Percentiles rank a stretch among this genome's conserved stretches.
Conservation (phyloP, 2,113 vertebrate genomes). For the Mirza zaza region DNA sequence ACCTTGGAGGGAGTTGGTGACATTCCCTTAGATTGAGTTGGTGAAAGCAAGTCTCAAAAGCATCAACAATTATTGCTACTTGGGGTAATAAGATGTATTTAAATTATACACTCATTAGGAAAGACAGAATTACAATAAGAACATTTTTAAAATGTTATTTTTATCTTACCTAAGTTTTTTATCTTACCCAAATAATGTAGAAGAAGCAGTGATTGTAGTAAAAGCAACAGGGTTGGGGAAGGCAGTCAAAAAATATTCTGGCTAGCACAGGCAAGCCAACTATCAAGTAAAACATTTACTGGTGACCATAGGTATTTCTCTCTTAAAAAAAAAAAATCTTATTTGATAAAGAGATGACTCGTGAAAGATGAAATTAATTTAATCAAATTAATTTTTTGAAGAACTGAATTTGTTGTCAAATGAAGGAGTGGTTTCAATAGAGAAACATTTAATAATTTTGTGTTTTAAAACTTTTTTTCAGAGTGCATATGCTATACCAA, state of each 20-base stretch:
- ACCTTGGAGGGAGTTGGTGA: neutral
- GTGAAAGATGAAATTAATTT: conserved; percentile 37
- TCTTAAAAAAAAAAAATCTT: neutral
- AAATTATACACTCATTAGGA: conserved; percentile 11
- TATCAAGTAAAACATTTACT: neutral
- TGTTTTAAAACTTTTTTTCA: conserved; percentile 81
- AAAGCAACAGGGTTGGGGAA: neutral
- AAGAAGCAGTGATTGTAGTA: neutral
- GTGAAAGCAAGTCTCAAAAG: conserved; percentile 35
- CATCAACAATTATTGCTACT: neutral
- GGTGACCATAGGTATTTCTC: neutral
- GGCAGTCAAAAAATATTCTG: conserved; percentile 9
- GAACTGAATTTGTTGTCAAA: conserved; percentile 9
- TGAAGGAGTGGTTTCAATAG: conserved; percentile 38
- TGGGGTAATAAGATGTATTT: conserved; percentile 18
- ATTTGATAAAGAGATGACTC: conserved; percentile 11
- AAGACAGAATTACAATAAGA: conserved; percentile 19
- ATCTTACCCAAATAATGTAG: conserved; percentile 21
- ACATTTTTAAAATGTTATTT: conserved; percentile 28
- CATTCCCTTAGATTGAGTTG: neutral
- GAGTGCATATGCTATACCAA: conserved; percentile 95
- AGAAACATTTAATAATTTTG: conserved; percentile 36
- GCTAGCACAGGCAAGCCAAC: neutral
- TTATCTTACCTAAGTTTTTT: conserved; percentile 40
- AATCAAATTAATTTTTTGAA: neutral